Base-by-base conservation (phyloP, 2,888 invertebrate species). In the Pantelozetes paolii region DNA sequence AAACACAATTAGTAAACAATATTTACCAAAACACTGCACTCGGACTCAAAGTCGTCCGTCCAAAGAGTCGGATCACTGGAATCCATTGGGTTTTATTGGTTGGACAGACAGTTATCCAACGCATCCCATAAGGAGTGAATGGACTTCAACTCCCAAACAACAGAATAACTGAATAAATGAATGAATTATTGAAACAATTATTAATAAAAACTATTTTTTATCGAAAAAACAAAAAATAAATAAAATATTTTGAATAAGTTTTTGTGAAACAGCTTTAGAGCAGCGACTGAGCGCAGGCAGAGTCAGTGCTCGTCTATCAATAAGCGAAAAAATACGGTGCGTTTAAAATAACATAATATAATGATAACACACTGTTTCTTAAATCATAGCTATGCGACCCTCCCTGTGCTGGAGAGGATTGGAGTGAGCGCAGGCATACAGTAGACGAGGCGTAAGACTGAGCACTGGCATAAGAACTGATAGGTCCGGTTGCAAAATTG, bases 401-500 rank as follows among this genome's bases (percentile, higher is more conserved):
- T 59, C 59, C 59, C 59, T 30, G 59, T 23, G 20, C 30, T 30
- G 30, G 50, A n/a, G 23, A 50, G 23, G 8, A n/a, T n/a, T n/a
- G n/a, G 1, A 50, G 50, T 50, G 50, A 50, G 50, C 50, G 20
- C 50, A 23, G 50, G 50, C 50, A 50, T 3, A 18, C 15, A 45
- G 40, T 40, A 6, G 40, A 40, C 40, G 6, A 9, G 40, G 6
- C 2, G 15, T 45, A 57, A 28, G 57, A 15, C 23, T 23, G 20
- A 57, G 57, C 6, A 23, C 11, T 20, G 3, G n/a, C 28, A 9
- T 59, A 59, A 59, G 59, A 30, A 59, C 30, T 28, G 32, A 59
- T 59, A 59, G 59, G 59, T 59, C 59, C 59, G 59, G 59, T 59
- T 59, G 30, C 32, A 32, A 30, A 57, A 57, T 57, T 45, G 45